A percentile compares a stretch with the other conserved stretches of the same genome.
phyloP scores from a whole-genome alignment of 2,888 invertebrate genomes.

The Hirtodrosophila alboralis region DNA sequence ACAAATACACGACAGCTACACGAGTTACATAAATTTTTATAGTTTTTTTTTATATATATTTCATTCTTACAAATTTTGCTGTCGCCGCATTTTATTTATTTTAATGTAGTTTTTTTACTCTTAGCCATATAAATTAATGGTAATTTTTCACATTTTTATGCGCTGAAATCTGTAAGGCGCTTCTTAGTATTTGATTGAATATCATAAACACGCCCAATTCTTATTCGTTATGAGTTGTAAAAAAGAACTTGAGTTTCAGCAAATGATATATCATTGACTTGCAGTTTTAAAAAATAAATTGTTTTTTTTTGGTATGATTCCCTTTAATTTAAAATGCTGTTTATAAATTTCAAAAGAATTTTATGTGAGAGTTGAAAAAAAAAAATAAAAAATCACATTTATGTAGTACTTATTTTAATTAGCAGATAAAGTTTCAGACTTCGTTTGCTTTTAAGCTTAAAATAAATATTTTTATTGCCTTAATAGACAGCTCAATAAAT shows the following conservation, averaged over 20 bases:
- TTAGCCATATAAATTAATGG: conserved; percentile 13
- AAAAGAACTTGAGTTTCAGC: background rate
- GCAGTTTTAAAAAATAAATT: background rate
- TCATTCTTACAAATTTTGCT: conserved; percentile 8
- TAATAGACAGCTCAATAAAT: too few relatives aligned
- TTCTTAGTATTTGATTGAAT: conserved; percentile 29
- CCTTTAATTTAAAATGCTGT: too few relatives aligned
- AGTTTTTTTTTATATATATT: conserved; percentile 2
- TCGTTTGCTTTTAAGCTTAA: too few relatives aligned
- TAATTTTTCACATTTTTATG: background rate
- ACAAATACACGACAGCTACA: conserved; percentile 15
- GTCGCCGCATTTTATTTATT: conserved; percentile 13
- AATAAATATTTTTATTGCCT: too few relatives aligned
- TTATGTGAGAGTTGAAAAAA: too few relatives aligned
- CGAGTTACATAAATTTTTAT: conserved; percentile 18
- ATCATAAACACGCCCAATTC: conserved; percentile 37
- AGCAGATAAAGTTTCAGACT: too few relatives aligned
- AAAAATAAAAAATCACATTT: too few relatives aligned
- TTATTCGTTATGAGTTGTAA: background rate
- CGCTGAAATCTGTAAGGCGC: background rate
- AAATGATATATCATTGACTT: conserved; percentile 1
- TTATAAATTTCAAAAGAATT: too few relatives aligned
- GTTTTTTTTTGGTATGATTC: too few relatives aligned
- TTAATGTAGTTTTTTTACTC: conserved; percentile 29
- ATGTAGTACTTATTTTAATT: too few relatives aligned